Percentiles rank a stretch among this genome's conserved stretches.
Conservation (phyloP, 2,113 vertebrate species). For the Saccopteryx leptura region DNA sequence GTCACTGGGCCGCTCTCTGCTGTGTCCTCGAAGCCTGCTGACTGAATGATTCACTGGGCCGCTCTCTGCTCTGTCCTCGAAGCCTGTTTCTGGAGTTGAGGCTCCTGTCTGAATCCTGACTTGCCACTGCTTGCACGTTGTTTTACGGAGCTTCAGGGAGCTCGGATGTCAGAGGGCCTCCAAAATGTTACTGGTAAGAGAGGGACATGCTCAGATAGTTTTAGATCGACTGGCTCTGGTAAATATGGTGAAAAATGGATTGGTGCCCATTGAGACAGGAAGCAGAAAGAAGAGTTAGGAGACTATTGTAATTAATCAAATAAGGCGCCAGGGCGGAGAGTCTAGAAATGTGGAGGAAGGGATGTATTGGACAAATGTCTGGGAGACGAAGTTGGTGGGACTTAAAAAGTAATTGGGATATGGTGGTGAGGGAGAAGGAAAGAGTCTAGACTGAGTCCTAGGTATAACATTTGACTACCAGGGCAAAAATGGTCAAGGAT, state of each 20-base stretch:
- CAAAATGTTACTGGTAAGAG: not conserved
- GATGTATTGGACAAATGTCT: not conserved
- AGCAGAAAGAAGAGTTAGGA: not conserved
- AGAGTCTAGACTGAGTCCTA: not conserved
- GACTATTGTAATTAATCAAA: not conserved
- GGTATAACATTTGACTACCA: not conserved
- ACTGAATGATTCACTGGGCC: not conserved
- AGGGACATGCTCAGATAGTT: not conserved
- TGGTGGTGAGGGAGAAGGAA: not conserved
- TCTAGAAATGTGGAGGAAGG: not conserved
- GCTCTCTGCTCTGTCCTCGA: not conserved
- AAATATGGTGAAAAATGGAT: not conserved
- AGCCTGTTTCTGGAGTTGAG: not conserved
- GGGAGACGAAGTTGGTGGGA: not conserved
- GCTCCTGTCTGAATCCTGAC: not conserved
- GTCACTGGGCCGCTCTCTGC: not conserved
- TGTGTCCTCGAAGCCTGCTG: not conserved
- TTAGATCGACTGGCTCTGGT: not conserved
- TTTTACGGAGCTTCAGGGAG: constrained; percentile 6
- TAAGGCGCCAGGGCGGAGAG: not conserved
- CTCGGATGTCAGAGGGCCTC: not conserved
- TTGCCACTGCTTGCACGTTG: not conserved
- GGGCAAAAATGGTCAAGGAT: not conserved
- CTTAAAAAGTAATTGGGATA: not conserved
- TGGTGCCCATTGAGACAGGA: not conserved